Base-by-base conservation (phyloP, 2,888 invertebrate species). In the Acrocera orbiculus region DNA sequence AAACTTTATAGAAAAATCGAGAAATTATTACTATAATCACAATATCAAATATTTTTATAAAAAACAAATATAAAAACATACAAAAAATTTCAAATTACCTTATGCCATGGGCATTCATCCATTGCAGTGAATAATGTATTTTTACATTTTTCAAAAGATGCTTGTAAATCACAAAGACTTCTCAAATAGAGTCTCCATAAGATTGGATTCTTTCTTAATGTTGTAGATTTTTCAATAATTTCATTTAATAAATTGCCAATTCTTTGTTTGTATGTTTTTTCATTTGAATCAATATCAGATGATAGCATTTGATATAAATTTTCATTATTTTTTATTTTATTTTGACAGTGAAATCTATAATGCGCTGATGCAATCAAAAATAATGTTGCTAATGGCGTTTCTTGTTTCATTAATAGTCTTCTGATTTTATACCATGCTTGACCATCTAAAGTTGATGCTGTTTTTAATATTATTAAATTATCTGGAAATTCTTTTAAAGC, bases 131-230 rank as follows among this genome's bases (percentile, higher is more conserved):
- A 65, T 38, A 64, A 47, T 40, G 55, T 56, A 37, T 48, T 49
- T 16, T 53, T 53, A 35, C 51, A 50, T 4, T 45, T 46, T 23
- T 55, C 53, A 40, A 59, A 58, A 3, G 53, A 44, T 8, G 53
- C 51, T 3, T 41, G 41, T 26, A 43, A 40, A 36, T 56, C 50
- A 1, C 52, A 62, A 2, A 73, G 55, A 43, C 69, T 64, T 17
- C 72, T 65, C 49, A 76, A 58, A 46, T 71, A 70, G 13, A 74
- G 53, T 39, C 73, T 64, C 75, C 76, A 75, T 28, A 68, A 56
- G 10, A 74, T 49, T 2, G 73, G 51, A 37, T 58, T 59, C 7
- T 56, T 48, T 1, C 52, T 47, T 9, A 57, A 38, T 4, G 43
- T 33, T 9, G 46, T 46, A 10, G 30, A 35, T 3, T 41, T 36